Conservation (phyloP, 2,888 invertebrate species). For the Xylota segnis region DNA sequence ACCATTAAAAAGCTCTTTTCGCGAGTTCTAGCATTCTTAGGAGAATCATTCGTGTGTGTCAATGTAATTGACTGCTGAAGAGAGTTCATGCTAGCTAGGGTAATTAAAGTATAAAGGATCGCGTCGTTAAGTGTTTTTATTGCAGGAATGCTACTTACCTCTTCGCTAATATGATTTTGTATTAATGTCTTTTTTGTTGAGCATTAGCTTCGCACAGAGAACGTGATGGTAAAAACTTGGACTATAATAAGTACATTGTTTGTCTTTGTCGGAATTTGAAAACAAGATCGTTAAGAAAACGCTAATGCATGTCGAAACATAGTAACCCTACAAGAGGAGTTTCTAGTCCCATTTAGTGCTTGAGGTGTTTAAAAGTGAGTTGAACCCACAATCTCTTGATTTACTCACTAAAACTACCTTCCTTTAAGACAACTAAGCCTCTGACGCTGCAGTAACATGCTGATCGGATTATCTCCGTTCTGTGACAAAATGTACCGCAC, state of each 20-base stretch:
- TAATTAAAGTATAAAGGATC: not conserved
- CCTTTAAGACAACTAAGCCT: too few species aligned
- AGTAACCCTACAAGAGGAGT: too few species aligned
- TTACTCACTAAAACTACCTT: too few species aligned
- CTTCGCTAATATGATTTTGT: not conserved
- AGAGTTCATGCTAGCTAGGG: not conserved
- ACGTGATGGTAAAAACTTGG: not conserved
- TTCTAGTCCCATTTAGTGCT: too few species aligned
- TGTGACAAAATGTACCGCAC: too few species aligned
- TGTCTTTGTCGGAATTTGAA: not conserved
- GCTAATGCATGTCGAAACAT: too few species aligned
- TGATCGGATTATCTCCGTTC: too few species aligned
- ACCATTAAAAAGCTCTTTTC: constrained; percentile 67
- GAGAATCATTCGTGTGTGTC: not conserved
- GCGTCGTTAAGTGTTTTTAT: constrained; percentile 6
- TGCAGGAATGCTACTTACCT: not conserved
- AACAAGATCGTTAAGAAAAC: too few species aligned
- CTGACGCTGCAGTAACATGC: too few species aligned
- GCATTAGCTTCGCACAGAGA: too few species aligned
- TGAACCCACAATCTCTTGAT: too few species aligned
- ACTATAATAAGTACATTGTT: not conserved
- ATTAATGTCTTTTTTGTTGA: not conserved
- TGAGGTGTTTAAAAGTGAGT: too few species aligned
- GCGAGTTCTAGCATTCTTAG: constrained; percentile 8
- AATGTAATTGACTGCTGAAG: constrained; percentile 28